Percentiles rank a stretch among this genome's conserved stretches.
Evolutionary conservation across 2,113 vertebrate genomes (phyloP).

Genomic region (Tringa solitaria): DNA sequence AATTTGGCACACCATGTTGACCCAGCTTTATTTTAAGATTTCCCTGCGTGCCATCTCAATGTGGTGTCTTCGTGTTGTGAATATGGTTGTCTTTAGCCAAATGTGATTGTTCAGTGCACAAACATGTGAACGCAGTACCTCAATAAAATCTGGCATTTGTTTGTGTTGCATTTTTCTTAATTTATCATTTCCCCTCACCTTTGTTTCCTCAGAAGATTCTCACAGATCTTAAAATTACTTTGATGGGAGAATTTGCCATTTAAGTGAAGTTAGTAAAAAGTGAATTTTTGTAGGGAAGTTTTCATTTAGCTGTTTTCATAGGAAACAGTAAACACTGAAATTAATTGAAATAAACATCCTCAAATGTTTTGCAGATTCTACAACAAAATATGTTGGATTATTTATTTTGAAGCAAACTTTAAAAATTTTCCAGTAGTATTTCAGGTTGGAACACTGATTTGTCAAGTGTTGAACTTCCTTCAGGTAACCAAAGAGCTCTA

Average conservation of each 20-base stretch:
- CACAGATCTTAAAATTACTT: neutral
- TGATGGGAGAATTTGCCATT: neutral
- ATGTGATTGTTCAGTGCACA: neutral
- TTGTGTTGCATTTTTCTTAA: neutral
- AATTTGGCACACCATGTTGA: neutral
- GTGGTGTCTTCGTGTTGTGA: neutral
- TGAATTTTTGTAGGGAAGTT: neutral
- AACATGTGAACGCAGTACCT: neutral
- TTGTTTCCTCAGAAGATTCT: neutral
- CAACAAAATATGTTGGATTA: neutral
- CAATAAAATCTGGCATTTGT: constrained; percentile 48
- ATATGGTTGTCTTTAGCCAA: neutral
- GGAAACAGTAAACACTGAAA: neutral
- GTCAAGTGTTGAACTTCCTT: neutral
- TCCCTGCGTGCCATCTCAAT: neutral
- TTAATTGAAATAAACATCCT: neutral
- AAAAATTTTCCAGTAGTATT: neutral
- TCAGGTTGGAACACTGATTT: neutral
- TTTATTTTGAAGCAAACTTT: neutral
- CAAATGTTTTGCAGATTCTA: neutral
- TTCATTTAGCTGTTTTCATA: neutral
- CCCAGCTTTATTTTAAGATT: neutral
- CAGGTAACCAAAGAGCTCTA: neutral
- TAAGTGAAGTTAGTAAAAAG: neutral
- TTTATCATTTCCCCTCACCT: neutral